phyloP scores from a whole-genome alignment of 2,113 vertebrate genomes.

The Sarotherodon lohbergeri region DNA sequence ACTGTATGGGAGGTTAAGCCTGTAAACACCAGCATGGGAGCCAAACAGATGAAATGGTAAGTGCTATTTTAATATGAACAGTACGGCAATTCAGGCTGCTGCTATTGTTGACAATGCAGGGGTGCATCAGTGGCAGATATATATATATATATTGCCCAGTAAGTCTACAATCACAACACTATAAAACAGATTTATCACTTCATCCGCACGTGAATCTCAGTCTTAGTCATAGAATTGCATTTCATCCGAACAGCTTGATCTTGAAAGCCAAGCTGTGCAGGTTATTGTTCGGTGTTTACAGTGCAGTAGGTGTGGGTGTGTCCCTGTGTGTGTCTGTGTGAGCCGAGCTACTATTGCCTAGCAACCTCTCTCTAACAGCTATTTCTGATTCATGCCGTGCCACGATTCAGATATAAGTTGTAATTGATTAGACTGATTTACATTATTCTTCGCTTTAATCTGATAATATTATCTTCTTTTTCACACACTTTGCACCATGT shows the following conservation, averaged over 20 bases:
- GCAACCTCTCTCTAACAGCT: constrained; percentile 39
- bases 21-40: constrained; percentile 70
- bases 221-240: neutral
- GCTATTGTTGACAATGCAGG: neutral
- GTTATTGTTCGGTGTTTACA: constrained; percentile 50
- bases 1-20: constrained; percentile 59
- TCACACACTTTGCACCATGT: neutral
- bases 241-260: neutral
- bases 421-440: neutral
- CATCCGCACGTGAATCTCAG: neutral
- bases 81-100: neutral
- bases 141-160: neutral
- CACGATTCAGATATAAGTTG: neutral
- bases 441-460: neutral
- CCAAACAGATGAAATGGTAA: constrained; percentile 80
- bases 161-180: neutral
- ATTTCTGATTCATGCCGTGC: neutral
- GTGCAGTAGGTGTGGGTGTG: constrained; percentile 64
- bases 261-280: neutral
- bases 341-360: constrained; percentile 54
- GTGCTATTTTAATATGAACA: constrained; percentile 5
- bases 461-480: neutral
- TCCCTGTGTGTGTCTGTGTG: constrained; percentile 22
- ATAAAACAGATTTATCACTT: neutral
- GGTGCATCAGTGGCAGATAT: neutral